Conservation (phyloP, 2,888 invertebrate species). For the Pseudoips prasinana region DNA sequence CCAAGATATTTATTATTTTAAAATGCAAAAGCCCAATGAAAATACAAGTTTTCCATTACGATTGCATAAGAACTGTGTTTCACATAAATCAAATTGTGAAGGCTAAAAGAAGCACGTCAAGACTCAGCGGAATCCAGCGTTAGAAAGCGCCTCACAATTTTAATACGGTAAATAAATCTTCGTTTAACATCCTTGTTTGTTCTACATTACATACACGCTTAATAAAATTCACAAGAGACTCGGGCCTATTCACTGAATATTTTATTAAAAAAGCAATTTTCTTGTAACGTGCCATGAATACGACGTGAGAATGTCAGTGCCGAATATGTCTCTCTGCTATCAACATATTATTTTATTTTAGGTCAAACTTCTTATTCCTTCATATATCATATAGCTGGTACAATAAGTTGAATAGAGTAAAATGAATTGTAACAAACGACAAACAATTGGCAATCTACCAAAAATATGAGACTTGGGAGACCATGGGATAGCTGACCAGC, state of each 20-base stretch:
- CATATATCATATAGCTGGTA: no score
- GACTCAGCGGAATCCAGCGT: background rate
- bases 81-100: background rate
- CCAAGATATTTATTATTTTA: no score
- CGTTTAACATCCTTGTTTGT: background rate
- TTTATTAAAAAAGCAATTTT: conserved; percentile 3
- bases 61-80: no score
- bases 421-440: no score
- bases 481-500: no score
- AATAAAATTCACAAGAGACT: background rate
- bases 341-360: background rate
- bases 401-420: no score
- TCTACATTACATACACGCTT: background rate
- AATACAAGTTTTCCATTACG: no score
- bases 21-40: no score
- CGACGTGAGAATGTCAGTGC: no score
- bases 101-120: background rate
- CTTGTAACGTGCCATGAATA: background rate
- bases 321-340: background rate
- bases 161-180: background rate
- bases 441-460: no score
- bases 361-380: no score
- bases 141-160: background rate
- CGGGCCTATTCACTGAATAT: background rate
- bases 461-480: no score